phyloP scores from a whole-genome alignment of 2,113 vertebrate genomes.

The Ranitomeya imitator region DNA sequence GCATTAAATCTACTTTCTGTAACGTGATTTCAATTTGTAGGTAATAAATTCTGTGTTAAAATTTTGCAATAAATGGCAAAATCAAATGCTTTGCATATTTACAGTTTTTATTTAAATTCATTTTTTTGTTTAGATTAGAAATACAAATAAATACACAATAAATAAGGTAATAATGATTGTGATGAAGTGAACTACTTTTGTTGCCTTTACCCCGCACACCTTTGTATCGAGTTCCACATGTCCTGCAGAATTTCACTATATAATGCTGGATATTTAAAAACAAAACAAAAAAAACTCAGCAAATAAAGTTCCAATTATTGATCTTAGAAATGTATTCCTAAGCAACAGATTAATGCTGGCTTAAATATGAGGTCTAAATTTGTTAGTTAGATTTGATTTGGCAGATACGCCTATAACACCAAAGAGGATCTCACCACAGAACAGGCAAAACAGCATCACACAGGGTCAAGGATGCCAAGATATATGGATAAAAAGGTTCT shows the following conservation, averaged over 20 bases:
- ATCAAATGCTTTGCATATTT: neutral
- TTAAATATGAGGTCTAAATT: no score
- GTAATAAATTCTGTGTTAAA: neutral
- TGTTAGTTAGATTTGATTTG: no score
- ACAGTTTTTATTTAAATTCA: neutral
- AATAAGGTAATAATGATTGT: neutral
- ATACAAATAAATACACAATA: slow-evolving; percentile 28
- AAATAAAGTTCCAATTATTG: neutral
- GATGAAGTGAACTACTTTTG: neutral
- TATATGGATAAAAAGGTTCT: no score
- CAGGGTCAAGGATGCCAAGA: no score
- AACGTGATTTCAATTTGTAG: neutral
- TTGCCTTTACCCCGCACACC: neutral
- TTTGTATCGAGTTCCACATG: neutral
- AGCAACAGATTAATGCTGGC: neutral
- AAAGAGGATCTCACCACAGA: no score
- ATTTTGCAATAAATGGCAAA: neutral
- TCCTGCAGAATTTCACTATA: neutral
- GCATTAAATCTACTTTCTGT: neutral
- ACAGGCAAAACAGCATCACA: no score
- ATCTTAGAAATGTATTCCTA: no score
- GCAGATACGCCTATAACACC: no score
- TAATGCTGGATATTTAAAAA: neutral
- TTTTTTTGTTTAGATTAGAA: neutral
- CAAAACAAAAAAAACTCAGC: neutral